Conservation (phyloP, 2,113 vertebrate genomes). For the Notothenia rossii region DNA sequence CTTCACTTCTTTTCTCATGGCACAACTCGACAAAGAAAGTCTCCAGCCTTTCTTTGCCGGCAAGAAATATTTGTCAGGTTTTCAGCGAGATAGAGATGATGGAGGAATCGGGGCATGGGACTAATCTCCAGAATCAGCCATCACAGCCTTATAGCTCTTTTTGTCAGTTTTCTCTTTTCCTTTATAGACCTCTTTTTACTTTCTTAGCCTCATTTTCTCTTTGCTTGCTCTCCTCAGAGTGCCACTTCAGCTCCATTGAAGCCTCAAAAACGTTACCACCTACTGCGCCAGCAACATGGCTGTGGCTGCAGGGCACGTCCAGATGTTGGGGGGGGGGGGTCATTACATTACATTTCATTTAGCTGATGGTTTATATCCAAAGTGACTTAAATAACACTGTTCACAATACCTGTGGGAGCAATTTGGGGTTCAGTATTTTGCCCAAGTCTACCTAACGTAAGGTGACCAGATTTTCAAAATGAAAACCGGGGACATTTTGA, state of each 20-base stretch:
- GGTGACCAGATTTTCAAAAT: too few relatives aligned
- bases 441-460: too few relatives aligned
- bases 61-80: conserved; percentile 26
- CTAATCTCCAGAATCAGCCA: conserved; percentile 43
- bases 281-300: conserved; percentile 11
- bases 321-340: conserved; percentile 50
- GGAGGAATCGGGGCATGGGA: conserved; percentile 33
- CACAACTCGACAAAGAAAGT: not conserved
- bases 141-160: conserved; percentile 30
- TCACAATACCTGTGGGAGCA: too few relatives aligned
- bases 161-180: conserved; percentile 17
- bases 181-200: conserved; percentile 3
- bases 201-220: not conserved
- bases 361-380: too few relatives aligned
- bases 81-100: conserved; percentile 59
- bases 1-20: conserved; percentile 19
- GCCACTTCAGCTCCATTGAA: conserved; percentile 20
- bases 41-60: conserved; percentile 6
- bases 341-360: not conserved
- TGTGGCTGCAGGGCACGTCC: conserved; percentile 36
- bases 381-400: too few relatives aligned
- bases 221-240: not conserved
- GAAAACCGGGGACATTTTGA: too few relatives aligned
- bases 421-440: too few relatives aligned
- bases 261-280: conserved; percentile 7